phyloP scores from a whole-genome alignment of 2,888 invertebrate species.

The Hetaerina titia region DNA sequence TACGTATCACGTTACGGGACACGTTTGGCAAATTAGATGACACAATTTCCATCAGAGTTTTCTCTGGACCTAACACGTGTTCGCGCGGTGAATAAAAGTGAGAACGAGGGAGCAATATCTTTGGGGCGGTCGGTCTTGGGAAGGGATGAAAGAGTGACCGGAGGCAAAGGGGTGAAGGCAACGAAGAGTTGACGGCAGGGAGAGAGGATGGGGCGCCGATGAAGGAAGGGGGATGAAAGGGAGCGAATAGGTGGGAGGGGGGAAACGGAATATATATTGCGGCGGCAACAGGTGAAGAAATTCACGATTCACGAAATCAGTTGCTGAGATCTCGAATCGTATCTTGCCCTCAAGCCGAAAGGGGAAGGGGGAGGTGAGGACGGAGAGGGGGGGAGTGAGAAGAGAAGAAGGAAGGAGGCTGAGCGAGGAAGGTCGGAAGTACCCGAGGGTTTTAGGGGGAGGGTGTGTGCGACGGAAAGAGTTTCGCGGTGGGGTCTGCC shows the following conservation, averaged over 20 bases:
- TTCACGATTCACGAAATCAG: conserved; percentile 37
- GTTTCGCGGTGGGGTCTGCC: neutral
- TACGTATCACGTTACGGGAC: neutral
- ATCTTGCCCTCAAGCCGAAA: neutral
- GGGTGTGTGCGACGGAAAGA: neutral
- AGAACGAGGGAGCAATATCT: neutral
- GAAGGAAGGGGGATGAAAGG: neutral
- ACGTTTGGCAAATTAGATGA: conserved; percentile 34
- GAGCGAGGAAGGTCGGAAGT: neutral
- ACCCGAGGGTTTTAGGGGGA: neutral
- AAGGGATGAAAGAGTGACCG: neutral
- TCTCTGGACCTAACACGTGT: neutral
- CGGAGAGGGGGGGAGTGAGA: neutral
- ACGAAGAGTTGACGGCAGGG: neutral
- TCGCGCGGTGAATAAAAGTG: neutral
- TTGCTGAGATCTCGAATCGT: conserved; percentile 11
- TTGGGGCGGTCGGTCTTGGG: neutral
- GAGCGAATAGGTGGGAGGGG: neutral
- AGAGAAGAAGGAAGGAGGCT: neutral
- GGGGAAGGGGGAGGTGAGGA: neutral
- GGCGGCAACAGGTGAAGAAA: conserved; percentile 37
- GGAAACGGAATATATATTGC: neutral
- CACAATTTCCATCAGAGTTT: conserved; percentile 34
- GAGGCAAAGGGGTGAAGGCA: neutral
- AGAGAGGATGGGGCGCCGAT: neutral